A percentile compares a stretch with the other conserved stretches of the same genome.
Conservation (phyloP, 1,140 invertebrate genomes). For the Pseudomyrmex concolor region DNA sequence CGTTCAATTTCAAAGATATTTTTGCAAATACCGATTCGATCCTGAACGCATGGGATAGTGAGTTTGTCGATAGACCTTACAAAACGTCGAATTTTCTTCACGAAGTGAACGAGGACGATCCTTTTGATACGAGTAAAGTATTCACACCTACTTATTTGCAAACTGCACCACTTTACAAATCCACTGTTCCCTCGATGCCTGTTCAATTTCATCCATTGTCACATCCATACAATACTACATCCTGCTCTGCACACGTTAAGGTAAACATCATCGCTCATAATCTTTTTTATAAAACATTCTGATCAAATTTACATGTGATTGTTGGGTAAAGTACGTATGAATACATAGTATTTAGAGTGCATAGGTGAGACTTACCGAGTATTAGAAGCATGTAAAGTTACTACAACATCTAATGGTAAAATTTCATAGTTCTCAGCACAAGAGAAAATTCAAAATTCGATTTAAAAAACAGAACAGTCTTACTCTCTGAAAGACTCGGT, state of each 20-base stretch:
- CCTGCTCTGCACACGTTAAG: constrained; percentile 78
- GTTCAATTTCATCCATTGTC: constrained; percentile 70
- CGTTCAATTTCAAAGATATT: constrained; percentile 28
- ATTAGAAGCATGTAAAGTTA: background rate
- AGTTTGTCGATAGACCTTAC: constrained; percentile 9
- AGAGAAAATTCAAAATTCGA: background rate
- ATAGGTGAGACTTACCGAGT: constrained; percentile 15
- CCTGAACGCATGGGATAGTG: background rate
- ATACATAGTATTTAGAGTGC: background rate
- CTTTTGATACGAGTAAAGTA: constrained; percentile 79
- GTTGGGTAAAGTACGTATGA: background rate
- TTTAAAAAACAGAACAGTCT: background rate
- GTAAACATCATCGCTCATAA: constrained; percentile 79
- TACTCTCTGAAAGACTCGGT: background rate
- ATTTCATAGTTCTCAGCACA: background rate
- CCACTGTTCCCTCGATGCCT: constrained; percentile 64
- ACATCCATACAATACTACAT: constrained; percentile 75
- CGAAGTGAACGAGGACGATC: constrained; percentile 71
- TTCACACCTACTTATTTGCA: constrained; percentile 73
- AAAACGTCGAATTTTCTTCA: constrained; percentile 54
- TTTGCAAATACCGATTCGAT: constrained; percentile 17
- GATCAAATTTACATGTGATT: constrained; percentile 1
- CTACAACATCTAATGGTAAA: background rate
- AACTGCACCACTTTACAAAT: constrained; percentile 65
- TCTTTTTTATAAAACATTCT: constrained; percentile 62